A percentile compares a stretch with the other conserved stretches of the same genome.
These are phyloP conservation scores for Ramphastos sulfuratus DNA, from an alignment of 2,113 vertebrate genomes.

Conservation along the genomic window DNA sequence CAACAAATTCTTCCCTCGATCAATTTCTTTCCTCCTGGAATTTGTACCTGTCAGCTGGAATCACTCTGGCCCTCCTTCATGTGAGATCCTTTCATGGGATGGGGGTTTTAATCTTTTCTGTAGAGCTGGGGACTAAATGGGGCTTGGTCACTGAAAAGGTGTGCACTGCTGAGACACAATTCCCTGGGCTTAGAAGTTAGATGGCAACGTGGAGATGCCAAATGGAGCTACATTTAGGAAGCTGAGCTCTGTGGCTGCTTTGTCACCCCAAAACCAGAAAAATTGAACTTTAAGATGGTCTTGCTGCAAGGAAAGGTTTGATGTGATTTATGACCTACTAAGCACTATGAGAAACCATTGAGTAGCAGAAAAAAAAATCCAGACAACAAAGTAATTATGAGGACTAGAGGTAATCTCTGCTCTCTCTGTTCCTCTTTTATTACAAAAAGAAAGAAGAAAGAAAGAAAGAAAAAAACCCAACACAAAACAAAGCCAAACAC, in stretches of 20 bases:
- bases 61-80: not conserved
- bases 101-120: not conserved
- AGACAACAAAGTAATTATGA: constrained; percentile 73
- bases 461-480: no score
- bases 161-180: not conserved
- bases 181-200: not conserved
- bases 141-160: not conserved
- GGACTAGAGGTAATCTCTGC: constrained; percentile 80
- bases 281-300: not conserved
- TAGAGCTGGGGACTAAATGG: not conserved
- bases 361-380: not conserved
- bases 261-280: not conserved
- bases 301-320: not conserved
- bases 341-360: not conserved
- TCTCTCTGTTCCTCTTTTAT: constrained; percentile 50
- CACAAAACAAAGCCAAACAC: no score
- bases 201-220: not conserved
- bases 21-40: not conserved
- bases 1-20: not conserved
- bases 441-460: constrained; percentile 69
- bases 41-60: not conserved
- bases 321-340: not conserved
- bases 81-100: not conserved
- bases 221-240: not conserved
- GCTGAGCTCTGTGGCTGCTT: not conserved